A percentile compares a stretch with the other conserved stretches of the same genome.
Conservation (phyloP, 2,888 invertebrate species). For the Hemaris fuciformis region DNA sequence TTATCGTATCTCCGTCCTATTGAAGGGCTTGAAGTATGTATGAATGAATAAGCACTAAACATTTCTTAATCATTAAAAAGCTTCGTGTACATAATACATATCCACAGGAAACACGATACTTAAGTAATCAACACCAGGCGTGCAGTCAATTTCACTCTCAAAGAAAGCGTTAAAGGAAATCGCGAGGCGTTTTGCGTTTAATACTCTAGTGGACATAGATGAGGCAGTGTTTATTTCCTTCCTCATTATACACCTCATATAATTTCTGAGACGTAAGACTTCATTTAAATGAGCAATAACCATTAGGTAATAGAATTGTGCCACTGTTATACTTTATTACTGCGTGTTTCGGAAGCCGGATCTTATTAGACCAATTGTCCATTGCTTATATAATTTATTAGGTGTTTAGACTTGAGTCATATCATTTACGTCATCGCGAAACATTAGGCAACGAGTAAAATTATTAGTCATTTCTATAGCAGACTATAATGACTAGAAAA, state of each 20-base stretch:
- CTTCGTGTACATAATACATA: not conserved
- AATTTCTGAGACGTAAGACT: not conserved
- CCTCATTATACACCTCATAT: slow-evolving; percentile 3
- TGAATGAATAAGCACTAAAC: not conserved
- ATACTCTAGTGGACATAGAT: slow-evolving; percentile 2
- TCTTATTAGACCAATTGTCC: slow-evolving; percentile 14
- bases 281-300: not conserved
- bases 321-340: slow-evolving; percentile 21
- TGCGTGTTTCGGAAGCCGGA: slow-evolving; percentile 23
- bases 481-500: not conserved
- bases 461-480: not conserved
- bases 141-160: slow-evolving; percentile 59
- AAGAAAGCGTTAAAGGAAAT: slow-evolving; percentile 56
- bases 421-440: not conserved
- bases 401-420: not conserved
- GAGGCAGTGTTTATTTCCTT: slow-evolving; percentile 6
- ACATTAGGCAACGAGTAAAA: not conserved
- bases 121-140: slow-evolving; percentile 51
- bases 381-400: not conserved
- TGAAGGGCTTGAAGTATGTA: too few species aligned
- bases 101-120: slow-evolving; percentile 49
- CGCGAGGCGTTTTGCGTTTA: slow-evolving; percentile 30
- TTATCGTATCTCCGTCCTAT: not conserved
- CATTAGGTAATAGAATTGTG: slow-evolving; percentile 29
- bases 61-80: not conserved